Evolutionary conservation across 2,888 invertebrate genomes (phyloP), one percentile per base, ranked within the genome.

Genomic region (Pardosa pseudoannulata): DNA sequence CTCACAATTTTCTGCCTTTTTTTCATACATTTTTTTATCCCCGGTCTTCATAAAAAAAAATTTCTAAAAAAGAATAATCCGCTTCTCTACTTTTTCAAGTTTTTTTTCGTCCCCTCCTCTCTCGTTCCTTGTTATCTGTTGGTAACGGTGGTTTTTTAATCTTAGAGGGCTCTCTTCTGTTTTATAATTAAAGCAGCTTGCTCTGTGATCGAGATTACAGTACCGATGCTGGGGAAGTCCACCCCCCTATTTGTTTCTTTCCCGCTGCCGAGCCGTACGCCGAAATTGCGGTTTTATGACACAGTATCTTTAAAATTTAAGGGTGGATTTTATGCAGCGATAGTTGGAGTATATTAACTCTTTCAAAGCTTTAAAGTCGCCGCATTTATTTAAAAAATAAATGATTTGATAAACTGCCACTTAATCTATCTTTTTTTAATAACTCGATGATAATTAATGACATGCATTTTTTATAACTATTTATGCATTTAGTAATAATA

Each of bases 181-280:
- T 56, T 56, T 56, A 56, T 56, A 56, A 56, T 56, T 56, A 56
- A 56, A 56, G 56, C 23, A 56, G 11, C 23, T 56, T 56, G 56
- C 1, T 56, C 56, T 56, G 56, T 23, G 19, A 23, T 19, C 3
- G 23, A 56, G 23, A 56, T 23, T 56, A 56, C 23, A 23, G 2
- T 16, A 16, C 11, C 6, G 23, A 23, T 56, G 56, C 11, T 56
- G 3, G 3, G 23, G 56, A 23, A 56, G 23, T n/a, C n/a, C n/a
- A 56, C 6, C 3, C 23, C 23, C 23, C 23, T 23, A 5, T 46
- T 7, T 46, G n/a, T n/a, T n/a, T n/a, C n/a, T n/a, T n/a, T n/a
- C n/a, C n/a, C n/a, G n/a, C n/a, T n/a, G n/a, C n/a, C n/a, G n/a
- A n/a, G n/a, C n/a, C n/a, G n/a, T n/a, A n/a, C n/a, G n/a, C n/a